These are phyloP conservation scores for Creontiades dilutus DNA, from an alignment of 2,888 invertebrate genomes.

Conservation along the genomic window DNA sequence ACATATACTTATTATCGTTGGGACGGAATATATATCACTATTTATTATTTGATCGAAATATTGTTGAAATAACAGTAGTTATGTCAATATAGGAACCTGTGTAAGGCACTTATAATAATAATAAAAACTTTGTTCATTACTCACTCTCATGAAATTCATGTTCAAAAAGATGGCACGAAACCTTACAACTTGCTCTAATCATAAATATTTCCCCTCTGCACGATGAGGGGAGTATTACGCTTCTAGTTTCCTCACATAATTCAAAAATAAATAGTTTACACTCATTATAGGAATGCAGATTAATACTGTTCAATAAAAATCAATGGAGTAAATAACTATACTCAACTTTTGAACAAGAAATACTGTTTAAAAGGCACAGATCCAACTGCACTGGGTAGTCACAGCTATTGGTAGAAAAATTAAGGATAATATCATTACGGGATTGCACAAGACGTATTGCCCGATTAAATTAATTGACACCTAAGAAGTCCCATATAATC, in stretches of 20 bases:
- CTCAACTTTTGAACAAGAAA: neutral
- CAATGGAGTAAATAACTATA: neutral
- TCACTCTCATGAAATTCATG: neutral
- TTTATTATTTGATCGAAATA: neutral
- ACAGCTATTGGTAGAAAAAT: neutral
- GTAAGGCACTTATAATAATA: constrained; percentile 8
- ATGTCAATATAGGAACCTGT: constrained; percentile 17
- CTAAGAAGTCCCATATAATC: neutral
- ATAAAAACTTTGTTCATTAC: too few species aligned
- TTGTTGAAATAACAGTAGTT: neutral
- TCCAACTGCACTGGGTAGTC: neutral
- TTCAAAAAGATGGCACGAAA: neutral
- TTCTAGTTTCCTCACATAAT: neutral
- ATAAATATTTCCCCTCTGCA: neutral
- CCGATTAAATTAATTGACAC: neutral
- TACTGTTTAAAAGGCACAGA: constrained; percentile 15
- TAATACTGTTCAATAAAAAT: constrained; percentile 27
- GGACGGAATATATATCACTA: constrained; percentile 32
- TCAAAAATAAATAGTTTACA: constrained; percentile 18
- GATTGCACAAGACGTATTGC: neutral
- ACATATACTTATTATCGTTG: neutral
- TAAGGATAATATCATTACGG: neutral
- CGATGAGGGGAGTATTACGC: neutral
- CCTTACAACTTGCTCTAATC: neutral
- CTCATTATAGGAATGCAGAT: neutral